phyloP scores from a whole-genome alignment of 2,113 vertebrate species.

The Neolamprologus tretocephalus region DNA sequence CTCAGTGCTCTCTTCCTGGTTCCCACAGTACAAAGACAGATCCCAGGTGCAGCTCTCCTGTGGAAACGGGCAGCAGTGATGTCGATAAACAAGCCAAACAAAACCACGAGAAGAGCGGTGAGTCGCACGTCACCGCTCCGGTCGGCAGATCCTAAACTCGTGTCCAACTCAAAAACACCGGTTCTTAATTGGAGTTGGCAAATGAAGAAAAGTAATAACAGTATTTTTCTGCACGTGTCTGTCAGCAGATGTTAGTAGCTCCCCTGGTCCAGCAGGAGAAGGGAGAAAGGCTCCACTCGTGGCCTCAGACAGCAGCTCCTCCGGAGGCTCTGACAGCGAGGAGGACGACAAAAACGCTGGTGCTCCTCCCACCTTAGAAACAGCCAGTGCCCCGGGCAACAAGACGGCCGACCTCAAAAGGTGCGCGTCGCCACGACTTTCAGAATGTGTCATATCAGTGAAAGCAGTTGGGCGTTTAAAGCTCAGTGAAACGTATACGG shows the following conservation, averaged over 20 bases:
- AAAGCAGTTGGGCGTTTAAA: background rate
- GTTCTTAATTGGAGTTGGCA: background rate
- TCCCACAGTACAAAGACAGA: slow-evolving; percentile 74
- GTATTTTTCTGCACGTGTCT: background rate
- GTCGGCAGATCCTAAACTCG: background rate
- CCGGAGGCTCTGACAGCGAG: slow-evolving; percentile 76
- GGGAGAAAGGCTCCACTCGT: slow-evolving; percentile 68
- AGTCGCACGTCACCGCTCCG: background rate
- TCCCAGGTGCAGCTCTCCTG: slow-evolving; percentile 81
- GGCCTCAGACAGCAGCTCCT: slow-evolving; percentile 82
- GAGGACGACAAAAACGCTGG: slow-evolving; percentile 66
- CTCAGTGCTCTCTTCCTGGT: background rate
- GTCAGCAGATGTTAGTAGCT: slow-evolving; percentile 42
- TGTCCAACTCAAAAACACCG: background rate
- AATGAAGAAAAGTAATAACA: background rate
- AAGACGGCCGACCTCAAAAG: slow-evolving; percentile 65
- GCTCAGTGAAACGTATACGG: background rate
- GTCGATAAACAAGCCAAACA: slow-evolving; percentile 56
- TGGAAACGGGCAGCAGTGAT: slow-evolving; percentile 34
- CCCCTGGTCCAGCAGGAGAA: slow-evolving; percentile 65
- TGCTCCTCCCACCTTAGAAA: slow-evolving; percentile 12
- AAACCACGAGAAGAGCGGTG: slow-evolving; percentile 51
- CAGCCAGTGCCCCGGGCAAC: slow-evolving; percentile 32
- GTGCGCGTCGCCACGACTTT: background rate
- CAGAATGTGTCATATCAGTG: background rate